phyloP scores from a whole-genome alignment of 2,888 invertebrate genomes.

The Terebella lapidaria region DNA sequence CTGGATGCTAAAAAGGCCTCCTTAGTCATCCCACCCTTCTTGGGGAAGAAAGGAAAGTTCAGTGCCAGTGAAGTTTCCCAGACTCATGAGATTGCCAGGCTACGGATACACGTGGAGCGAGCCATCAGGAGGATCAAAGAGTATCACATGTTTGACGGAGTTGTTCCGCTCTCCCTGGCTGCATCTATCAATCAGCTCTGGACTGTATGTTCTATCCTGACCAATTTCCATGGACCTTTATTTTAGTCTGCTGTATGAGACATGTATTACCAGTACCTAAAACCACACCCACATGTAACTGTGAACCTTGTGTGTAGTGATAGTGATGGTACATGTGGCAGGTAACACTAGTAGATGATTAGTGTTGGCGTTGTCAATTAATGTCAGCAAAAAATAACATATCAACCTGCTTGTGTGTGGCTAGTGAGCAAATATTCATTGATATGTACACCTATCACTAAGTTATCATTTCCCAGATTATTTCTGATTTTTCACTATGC shows the following conservation, averaged over 20 bases:
- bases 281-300: no score
- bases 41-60: not conserved
- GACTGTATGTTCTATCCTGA: not conserved
- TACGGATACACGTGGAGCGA: not conserved
- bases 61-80: not conserved
- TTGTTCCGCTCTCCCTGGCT: not conserved
- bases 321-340: no score
- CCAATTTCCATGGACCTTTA: not conserved
- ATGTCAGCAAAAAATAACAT: no score
- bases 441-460: no score
- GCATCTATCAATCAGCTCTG: not conserved
- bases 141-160: not conserved
- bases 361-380: no score
- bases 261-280: no score
- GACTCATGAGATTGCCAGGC: not conserved
- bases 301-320: no score
- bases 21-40: conserved; percentile 15
- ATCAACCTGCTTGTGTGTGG: no score
- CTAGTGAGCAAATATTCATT: no score
- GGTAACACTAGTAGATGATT: no score
- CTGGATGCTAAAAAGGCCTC: conserved; percentile 1
- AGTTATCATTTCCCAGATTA: no score
- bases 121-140: conserved; percentile 6
- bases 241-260: not conserved
- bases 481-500: no score